Evolutionary conservation across 1,140 invertebrate species (phyloP).

Genomic region (Anastrepha ludens): DNA sequence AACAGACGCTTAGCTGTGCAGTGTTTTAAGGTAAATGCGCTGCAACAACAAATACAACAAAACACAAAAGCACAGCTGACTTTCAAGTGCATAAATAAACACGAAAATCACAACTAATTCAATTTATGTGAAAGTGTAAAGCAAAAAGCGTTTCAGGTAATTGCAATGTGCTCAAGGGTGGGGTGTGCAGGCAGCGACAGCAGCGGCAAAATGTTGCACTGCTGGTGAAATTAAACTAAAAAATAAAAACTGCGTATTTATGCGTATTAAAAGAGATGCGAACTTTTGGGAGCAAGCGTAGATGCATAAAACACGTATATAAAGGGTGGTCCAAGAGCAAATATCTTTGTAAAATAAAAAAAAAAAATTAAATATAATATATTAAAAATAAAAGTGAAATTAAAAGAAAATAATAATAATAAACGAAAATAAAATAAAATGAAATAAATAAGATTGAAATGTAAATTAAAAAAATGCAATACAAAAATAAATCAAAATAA

Average conservation of each 20-base stretch:
- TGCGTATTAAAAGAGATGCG: neutral
- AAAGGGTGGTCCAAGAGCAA: neutral
- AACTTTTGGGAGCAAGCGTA: slow-evolving; percentile 35
- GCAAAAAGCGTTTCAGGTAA: slow-evolving; percentile 36
- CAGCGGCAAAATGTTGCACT: neutral
- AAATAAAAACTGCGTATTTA: neutral
- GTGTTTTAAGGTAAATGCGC: neutral
- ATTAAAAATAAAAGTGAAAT: neutral
- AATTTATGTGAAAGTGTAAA: slow-evolving; percentile 31
- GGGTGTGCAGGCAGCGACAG: neutral
- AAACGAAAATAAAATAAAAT: neutral
- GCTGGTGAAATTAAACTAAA: neutral
- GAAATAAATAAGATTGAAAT: neutral
- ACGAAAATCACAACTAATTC: slow-evolving; percentile 12
- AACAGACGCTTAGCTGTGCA: neutral
- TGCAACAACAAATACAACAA: slow-evolving; percentile 1
- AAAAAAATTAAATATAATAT: neutral
- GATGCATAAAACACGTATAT: neutral
- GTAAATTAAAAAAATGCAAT: neutral
- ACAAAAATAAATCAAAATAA: neutral
- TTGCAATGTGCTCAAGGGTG: neutral
- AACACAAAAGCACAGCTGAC: neutral
- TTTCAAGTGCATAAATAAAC: slow-evolving; percentile 15
- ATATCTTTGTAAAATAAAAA: too few species aligned
- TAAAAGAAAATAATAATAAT: too few species aligned